Evolutionary conservation across 64 coral and sea anemone species (phyloP).

Genomic region (Porites lutea): DNA sequence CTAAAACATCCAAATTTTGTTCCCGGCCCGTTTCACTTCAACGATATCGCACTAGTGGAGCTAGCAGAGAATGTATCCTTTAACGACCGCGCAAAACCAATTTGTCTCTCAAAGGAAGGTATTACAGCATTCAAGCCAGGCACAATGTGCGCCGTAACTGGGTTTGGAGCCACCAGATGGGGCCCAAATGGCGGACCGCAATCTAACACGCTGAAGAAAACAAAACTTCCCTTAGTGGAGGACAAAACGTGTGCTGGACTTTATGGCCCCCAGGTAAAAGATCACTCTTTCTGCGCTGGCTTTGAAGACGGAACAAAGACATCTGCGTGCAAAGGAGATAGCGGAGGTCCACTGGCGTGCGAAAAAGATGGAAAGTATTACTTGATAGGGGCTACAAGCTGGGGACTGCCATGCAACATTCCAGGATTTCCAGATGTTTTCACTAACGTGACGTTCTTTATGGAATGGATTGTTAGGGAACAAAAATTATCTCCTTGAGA

Average conservation of each 20-base stretch:
- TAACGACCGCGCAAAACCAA: constrained; percentile 19
- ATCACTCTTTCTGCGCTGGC: background rate
- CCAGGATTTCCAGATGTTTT: constrained; percentile 3
- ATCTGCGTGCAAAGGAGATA: constrained; percentile 39
- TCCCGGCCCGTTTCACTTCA: too few relatives aligned
- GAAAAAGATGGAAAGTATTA: background rate
- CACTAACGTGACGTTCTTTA: background rate
- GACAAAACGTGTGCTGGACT: background rate
- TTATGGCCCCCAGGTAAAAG: background rate
- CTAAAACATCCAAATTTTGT: too few relatives aligned
- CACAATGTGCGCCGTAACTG: constrained; percentile 27
- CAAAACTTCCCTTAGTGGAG: background rate
- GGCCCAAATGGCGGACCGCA: background rate
- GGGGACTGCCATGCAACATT: background rate
- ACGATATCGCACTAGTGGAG: constrained; percentile 33
- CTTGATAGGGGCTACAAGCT: constrained; percentile 12
- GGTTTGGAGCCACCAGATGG: background rate
- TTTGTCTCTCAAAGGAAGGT: constrained; percentile 21
- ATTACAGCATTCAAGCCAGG: background rate
- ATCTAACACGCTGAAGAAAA: background rate
- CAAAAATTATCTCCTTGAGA: too few relatives aligned
- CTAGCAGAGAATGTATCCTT: background rate
- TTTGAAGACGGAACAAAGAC: background rate
- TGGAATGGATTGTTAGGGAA: constrained; percentile 18
- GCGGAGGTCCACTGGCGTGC: constrained; percentile 42